These are phyloP conservation scores for Sander lucioperca DNA, from an alignment of 2,113 vertebrate genomes.

Conservation along the genomic window DNA sequence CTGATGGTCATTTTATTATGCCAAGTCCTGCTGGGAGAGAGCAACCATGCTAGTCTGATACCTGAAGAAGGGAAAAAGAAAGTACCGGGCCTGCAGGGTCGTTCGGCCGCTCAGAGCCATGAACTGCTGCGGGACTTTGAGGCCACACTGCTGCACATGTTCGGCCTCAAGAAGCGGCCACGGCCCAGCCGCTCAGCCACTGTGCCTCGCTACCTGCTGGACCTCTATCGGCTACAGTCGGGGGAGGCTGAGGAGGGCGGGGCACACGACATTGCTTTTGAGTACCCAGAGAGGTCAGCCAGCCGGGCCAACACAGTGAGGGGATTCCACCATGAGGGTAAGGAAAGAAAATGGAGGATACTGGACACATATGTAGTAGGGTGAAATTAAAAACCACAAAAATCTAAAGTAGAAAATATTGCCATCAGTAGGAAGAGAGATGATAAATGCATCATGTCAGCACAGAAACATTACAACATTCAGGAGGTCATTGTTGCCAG, in stretches of 20 bases:
- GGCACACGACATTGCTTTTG: conserved; percentile 86
- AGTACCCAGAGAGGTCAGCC: conserved; percentile 95
- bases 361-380: not conserved
- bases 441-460: conserved; percentile 27
- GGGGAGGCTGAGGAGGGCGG: conserved; percentile 93
- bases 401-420: not conserved
- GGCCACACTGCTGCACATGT: conserved; percentile 98
- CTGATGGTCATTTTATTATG: conserved; percentile 99
- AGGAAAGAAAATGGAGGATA: not conserved
- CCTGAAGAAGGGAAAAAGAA: conserved; percentile 98
- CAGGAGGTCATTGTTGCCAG: conserved; percentile 10
- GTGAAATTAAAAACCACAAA: not conserved
- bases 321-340: conserved; percentile 99
- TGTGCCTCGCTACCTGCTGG: conserved; percentile 95
- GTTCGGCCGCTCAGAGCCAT: conserved; percentile 92
- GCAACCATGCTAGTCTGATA: conserved; percentile 98
- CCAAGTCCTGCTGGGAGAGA: conserved; percentile 99
- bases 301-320: conserved; percentile 98
- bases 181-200: conserved; percentile 91
- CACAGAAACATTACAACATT: conserved; percentile 27
- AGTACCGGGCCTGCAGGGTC: conserved; percentile 92
- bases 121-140: conserved; percentile 99
- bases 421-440: conserved; percentile 1
- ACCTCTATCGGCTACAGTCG: conserved; percentile 97
- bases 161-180: conserved; percentile 95